Evolutionary conservation across 2,797 vertebrate species (phyloP), one percentile per base, ranked within the genome.

Genomic region (Leuciscus waleckii): DNA sequence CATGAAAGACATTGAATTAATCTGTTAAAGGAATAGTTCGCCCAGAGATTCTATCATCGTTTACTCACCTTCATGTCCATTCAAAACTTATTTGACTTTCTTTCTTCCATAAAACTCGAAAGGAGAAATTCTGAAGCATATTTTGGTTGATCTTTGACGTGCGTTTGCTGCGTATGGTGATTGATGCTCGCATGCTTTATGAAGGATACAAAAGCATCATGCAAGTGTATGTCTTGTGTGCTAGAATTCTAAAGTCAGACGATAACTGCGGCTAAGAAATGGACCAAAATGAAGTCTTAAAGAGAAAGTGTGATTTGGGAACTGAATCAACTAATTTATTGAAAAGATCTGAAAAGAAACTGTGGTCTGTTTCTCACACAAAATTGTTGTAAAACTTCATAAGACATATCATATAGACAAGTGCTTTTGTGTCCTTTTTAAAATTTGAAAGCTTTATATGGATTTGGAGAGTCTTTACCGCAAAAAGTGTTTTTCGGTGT

Each of bases 1-100:
- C 74, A 78, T 89, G 91, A 91, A 87, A 89, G 92, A 93, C 89
- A 46, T 41, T 86, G 88, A 87, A 43, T 92, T 88, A 87, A 91
- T 32, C 61, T 82, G 88, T 90, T 79, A 81, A 82, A 74, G 35
- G 67, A 70, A 54, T 56, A 56, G 67, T 71, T 71, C 23, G 41
- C 23, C 51, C 79, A 56, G 16, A 80, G 43, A 80, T 69, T 77
- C 75, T 77, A n/a, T 26, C 51, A 9, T 8, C 19, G 19, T 49
- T 32, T 68, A 49, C 19, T 68, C 37, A 0, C 9, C 41, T n/a
- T 46, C 63, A 9, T 7, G 43, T 49, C n/a, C n/a, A 67, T 51
- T 0, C 21, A n/a, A 67, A 46, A 21, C 58, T 23, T 56, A 13
- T 76, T 76, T 23, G 37, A 79, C 56, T 46, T 1, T 1, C 3